Conservation (phyloP, 2,797 vertebrate genomes). For the Geotrypetes seraphini region DNA sequence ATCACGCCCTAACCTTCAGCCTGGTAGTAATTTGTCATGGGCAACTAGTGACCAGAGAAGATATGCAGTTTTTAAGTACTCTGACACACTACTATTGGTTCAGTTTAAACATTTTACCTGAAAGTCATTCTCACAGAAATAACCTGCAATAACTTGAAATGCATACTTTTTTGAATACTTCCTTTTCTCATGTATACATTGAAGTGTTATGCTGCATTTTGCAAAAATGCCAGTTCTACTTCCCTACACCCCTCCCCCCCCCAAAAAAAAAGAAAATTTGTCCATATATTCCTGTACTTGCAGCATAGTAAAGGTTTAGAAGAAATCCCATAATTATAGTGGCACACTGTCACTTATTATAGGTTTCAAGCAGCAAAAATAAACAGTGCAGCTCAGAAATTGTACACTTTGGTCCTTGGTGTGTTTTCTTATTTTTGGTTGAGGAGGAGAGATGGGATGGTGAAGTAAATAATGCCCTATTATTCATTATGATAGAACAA, state of each 20-base stretch:
- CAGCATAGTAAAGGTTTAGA: conserved; percentile 68
- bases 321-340: conserved; percentile 58
- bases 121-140: conserved; percentile 66
- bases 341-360: conserved; percentile 69
- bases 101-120: conserved; percentile 70
- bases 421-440: conserved; percentile 49
- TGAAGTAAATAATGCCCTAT: no score
- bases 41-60: conserved; percentile 58
- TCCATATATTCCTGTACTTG: conserved; percentile 63
- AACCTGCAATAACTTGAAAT: conserved; percentile 78
- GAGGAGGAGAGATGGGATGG: no score
- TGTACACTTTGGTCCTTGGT: conserved; percentile 58
- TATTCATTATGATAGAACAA: no score
- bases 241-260: no score
- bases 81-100: conserved; percentile 68
- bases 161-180: conserved; percentile 71
- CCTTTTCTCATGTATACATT: conserved; percentile 68
- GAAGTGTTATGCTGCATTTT: conserved; percentile 73
- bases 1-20: conserved; percentile 62
- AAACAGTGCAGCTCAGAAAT: conserved; percentile 73
- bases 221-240: conserved; percentile 59
- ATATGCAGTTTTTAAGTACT: conserved; percentile 69
- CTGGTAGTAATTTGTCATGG: conserved; percentile 61
- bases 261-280: conserved; percentile 49
- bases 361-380: conserved; percentile 74